Evolutionary conservation across 2,797 vertebrate genomes (phyloP).

Genomic region (Notoglanidium macrostoma): DNA sequence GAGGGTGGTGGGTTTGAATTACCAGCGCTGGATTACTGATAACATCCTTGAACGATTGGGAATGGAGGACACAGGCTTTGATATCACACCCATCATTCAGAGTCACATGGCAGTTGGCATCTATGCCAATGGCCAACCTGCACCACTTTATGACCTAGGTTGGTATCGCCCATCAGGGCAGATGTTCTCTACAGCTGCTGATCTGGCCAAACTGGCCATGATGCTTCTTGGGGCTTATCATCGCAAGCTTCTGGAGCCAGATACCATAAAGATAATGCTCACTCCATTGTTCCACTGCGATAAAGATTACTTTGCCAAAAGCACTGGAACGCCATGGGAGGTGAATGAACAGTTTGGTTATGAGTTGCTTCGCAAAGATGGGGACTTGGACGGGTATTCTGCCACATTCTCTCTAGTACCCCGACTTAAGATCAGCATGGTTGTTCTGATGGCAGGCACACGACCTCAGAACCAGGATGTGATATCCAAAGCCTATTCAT

Average conservation of each 20-base stretch:
- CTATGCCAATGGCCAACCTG: conserved; percentile 82
- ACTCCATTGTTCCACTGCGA: conserved; percentile 87
- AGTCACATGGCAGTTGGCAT: conserved; percentile 87
- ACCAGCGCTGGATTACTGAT: conserved; percentile 88
- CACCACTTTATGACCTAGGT: conserved; percentile 90
- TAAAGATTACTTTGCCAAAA: conserved; percentile 88
- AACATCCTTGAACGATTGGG: conserved; percentile 88
- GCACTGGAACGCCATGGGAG: conserved; percentile 93
- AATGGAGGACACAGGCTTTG: conserved; percentile 93
- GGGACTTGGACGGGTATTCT: conserved; percentile 91
- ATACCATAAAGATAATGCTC: conserved; percentile 88
- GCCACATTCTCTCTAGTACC: conserved; percentile 91
- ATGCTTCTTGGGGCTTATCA: conserved; percentile 84
- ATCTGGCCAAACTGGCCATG: conserved; percentile 91
- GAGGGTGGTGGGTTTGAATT: conserved; percentile 78
- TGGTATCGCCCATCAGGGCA: conserved; percentile 96
- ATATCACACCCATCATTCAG: conserved; percentile 77
- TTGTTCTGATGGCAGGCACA: conserved; percentile 88
- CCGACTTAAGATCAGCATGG: conserved; percentile 84
- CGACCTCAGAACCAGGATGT: conserved; percentile 82
- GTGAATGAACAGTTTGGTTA: conserved; percentile 87
- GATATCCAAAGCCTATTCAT: conserved; percentile 77
- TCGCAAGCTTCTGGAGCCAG: conserved; percentile 81
- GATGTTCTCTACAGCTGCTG: conserved; percentile 92
- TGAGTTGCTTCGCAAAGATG: conserved; percentile 87